A percentile compares a stretch with the other conserved stretches of the same genome.
phyloP scores from a whole-genome alignment of 2,888 invertebrate genomes.

The Drosophila mayaguana region DNA sequence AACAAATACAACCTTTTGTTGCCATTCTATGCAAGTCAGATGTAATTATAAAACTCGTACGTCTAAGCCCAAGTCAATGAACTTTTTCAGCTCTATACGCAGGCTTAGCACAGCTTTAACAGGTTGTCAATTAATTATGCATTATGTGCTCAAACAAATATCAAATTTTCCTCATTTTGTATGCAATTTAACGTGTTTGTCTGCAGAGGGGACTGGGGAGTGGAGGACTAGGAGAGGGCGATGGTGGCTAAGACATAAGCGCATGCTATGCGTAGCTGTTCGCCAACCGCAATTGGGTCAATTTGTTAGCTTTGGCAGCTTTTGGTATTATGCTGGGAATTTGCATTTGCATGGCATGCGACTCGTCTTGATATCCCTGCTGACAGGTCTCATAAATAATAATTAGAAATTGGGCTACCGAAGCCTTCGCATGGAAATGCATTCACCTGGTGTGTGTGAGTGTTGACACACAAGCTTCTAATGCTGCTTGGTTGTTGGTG shows the following conservation, averaged over 20 bases:
- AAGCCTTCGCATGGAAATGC: slow-evolving; percentile 56
- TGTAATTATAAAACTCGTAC: too few species aligned
- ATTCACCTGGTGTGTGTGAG: slow-evolving; percentile 34
- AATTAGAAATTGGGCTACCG: slow-evolving; percentile 59
- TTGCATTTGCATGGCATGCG: slow-evolving; percentile 16
- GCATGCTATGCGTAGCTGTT: not conserved
- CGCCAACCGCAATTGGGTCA: not conserved
- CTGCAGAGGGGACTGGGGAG: not conserved
- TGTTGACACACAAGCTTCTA: slow-evolving; percentile 47
- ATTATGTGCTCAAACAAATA: slow-evolving; percentile 7
- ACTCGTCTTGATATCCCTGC: slow-evolving; percentile 32
- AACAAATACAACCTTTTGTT: too few species aligned
- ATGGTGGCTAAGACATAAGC: not conserved
- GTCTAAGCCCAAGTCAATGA: too few species aligned
- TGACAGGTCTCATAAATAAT: slow-evolving; percentile 66
- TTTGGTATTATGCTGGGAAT: slow-evolving; percentile 11
- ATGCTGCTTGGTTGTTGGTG: slow-evolving; percentile 1
- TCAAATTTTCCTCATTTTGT: slow-evolving; percentile 1
- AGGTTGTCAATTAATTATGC: slow-evolving; percentile 15
- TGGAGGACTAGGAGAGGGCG: too few species aligned
- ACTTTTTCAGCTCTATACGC: too few species aligned
- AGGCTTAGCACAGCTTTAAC: not conserved
- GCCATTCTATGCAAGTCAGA: too few species aligned
- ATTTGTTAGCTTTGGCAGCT: slow-evolving; percentile 25
- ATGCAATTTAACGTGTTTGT: not conserved